Base-by-base conservation (phyloP, 2,888 invertebrate genomes). In the Caenorhabditis auriculariae region DNA sequence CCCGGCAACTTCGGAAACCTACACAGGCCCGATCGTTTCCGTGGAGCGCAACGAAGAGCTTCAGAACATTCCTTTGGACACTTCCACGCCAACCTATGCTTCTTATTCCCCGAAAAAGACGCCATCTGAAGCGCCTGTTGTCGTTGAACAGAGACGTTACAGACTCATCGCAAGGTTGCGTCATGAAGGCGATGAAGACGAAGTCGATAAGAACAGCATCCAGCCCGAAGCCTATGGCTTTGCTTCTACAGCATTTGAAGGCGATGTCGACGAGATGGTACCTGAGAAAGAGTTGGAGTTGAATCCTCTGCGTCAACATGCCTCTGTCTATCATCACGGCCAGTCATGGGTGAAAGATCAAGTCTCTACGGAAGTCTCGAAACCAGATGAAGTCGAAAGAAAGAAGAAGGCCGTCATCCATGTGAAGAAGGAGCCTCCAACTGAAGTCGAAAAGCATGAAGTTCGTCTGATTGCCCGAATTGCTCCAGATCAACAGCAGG, bases 111-210 rank as follows among this genome's bases (percentile, higher is more conserved):
- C 54, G 23, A 37, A 38, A 32, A 37, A 50, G 23, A 24, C 24
- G 21, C 47, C n/a, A n/a, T 29, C 28, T 28, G 49, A 44, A 38
- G 19, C n/a, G 23, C 23, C 47, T 23, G 39, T 17, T 6, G 48
- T 24, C 28, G 35, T n/a, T n/a, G 55, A 49, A 9, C 43, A 49
- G 38, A 42, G 42, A 9, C 26, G 32, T 0, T 50, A 37, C 32
- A 53, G 60, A 15, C 23, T 56, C 29, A 51, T 64, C 32, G 56
- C 60, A 17, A 24, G 62, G 21, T 43, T 43, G 28, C 35, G 62
- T 2, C 62, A 62, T 42, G 54, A 54, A 27, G 62, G 65, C 35
- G 58, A 61, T 4, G 58, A 58, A 45, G 65, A n/a, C 17, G 39
- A 54, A 32, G 47, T 54, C 41, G 54, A 59, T 23, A 41, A 59